Evolutionary conservation across 2,797 vertebrate species (phyloP).

Genomic region (Notamacropus eugenii): DNA sequence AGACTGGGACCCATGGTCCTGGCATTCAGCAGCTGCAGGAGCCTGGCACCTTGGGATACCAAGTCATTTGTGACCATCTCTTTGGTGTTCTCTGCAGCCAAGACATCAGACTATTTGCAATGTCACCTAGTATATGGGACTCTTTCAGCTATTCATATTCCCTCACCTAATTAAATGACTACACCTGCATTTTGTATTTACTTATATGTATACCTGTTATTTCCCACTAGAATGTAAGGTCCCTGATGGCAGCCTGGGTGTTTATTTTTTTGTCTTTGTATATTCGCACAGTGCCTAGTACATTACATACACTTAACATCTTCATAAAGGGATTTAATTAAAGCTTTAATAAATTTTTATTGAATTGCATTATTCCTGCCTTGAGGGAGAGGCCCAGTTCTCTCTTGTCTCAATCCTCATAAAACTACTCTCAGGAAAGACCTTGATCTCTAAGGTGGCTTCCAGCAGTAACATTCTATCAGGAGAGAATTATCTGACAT

Average conservation of each 20-base stretch:
- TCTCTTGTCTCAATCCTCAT: neutral
- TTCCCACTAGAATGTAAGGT: no score
- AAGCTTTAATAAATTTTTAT: neutral
- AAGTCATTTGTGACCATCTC: neutral
- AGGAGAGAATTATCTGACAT: neutral
- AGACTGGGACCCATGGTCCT: neutral
- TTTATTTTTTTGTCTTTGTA: no score
- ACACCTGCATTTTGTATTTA: neutral
- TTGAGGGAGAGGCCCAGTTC: neutral
- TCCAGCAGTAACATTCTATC: neutral
- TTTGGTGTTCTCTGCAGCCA: neutral
- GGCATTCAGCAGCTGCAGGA: neutral
- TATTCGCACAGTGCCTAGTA: neutral
- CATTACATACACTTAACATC: neutral
- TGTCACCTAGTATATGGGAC: neutral
- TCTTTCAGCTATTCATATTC: neutral
- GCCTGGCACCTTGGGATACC: neutral
- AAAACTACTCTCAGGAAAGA: neutral
- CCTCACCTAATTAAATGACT: neutral
- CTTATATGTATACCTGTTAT: neutral
- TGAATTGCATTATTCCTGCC: neutral
- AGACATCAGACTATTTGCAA: neutral
- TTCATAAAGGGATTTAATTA: neutral
- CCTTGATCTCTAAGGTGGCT: neutral
- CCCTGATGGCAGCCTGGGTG: no score